Conservation (phyloP, 1,140 invertebrate species). For the Fragariocoptes setiger region DNA sequence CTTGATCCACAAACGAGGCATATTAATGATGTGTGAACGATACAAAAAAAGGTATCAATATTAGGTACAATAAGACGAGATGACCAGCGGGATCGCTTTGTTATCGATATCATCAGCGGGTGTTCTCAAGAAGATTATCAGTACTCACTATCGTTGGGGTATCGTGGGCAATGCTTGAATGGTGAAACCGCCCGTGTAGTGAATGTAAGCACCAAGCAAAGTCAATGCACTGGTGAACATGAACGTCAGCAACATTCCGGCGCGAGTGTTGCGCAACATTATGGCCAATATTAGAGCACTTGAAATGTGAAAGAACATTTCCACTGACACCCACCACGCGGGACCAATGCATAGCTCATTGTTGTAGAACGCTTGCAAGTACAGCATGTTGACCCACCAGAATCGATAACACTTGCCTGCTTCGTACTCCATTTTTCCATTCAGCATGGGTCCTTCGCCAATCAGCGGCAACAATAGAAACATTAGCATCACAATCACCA, state of each 20-base stretch:
- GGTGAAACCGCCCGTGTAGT: not conserved
- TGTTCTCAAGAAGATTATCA: too few relatives aligned
- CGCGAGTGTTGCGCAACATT: not conserved
- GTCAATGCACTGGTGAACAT: not conserved
- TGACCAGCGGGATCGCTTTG: not conserved
- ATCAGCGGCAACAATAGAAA: slow-evolving; percentile 8
- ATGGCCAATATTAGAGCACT: not conserved
- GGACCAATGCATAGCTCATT: slow-evolving; percentile 2
- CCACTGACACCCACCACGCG: slow-evolving; percentile 4
- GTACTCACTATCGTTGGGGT: not conserved
- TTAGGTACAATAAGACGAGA: not conserved
- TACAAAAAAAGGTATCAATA: too few relatives aligned
- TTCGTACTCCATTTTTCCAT: slow-evolving; percentile 3
- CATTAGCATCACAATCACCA: slow-evolving; percentile 6
- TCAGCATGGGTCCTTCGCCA: slow-evolving; percentile 9
- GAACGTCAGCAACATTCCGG: too few relatives aligned
- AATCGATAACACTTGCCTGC: slow-evolving; percentile 7
- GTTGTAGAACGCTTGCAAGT: slow-evolving; percentile 5
- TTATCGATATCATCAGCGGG: not conserved
- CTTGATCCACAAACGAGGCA: too few relatives aligned
- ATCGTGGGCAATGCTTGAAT: not conserved
- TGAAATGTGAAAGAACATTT: slow-evolving; percentile 5
- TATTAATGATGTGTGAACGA: too few relatives aligned
- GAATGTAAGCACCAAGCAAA: not conserved
- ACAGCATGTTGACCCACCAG: slow-evolving; percentile 9